Base-by-base conservation (phyloP, 1,140 invertebrate species). In the Elymnias hypermnestra region DNA sequence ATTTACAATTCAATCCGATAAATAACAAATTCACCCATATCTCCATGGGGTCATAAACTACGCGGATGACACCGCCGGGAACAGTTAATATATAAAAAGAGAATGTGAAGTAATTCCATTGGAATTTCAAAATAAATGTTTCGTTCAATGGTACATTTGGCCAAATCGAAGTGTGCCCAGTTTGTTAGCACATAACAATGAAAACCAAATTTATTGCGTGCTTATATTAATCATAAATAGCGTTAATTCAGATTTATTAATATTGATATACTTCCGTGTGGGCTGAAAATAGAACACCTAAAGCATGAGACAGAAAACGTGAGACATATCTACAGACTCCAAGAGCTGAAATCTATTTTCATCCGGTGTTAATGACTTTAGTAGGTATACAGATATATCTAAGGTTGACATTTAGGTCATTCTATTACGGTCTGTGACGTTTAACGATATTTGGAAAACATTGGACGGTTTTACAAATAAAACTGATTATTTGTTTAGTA, bases 391-490 rank as follows among this genome's bases (percentile, higher is more conserved):
- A 40, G 53, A 65, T 58, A 56, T 41, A 65, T 57, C 52, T 49
- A 46, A 56, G 59, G 45, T 72, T 68, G 69, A 72, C 66, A 75
- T 75, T 71, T 75, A 65, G 72, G 72, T 75, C 69, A 67, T 48
- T 57, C 61, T 65, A 60, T 63, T 57, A 52, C 42, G 40, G 54
- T 36, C 37, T 22, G 49, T 55, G 48, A 53, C 54, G 61, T 60
- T 41, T 45, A 9, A 26, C 18, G 10, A 40, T 59, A 37, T 46
- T 46, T 42, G 14, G 29, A 17, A 26, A 18, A n/a, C 31, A 22
- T 10, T 26, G 13, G 9, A 23, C 7, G 12, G 6, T 15, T 39
- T 23, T 21, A 23, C 13, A 23, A 13, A 23, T n/a, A n/a, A n/a
- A n/a, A n/a, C n/a, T n/a, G n/a, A n/a, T n/a, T n/a, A n/a, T n/a